These are phyloP conservation scores for Muntiacus muntjak DNA, from an alignment of 2,113 vertebrate species.

Conservation along the genomic window DNA sequence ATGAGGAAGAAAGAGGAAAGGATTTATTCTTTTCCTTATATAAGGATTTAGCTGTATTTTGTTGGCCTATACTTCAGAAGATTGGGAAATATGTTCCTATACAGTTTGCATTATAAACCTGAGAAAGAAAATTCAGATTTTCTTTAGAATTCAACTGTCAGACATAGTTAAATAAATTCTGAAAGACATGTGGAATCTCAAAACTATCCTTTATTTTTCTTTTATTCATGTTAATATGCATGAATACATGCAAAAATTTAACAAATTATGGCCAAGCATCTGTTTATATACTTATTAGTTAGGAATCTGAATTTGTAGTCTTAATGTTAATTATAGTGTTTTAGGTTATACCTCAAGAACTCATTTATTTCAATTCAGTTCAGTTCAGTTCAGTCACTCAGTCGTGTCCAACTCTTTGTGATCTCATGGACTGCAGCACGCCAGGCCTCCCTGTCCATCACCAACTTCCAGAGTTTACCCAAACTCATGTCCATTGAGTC, in stretches of 20 bases:
- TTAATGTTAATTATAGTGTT: neutral
- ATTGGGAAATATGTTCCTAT: neutral
- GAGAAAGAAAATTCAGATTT: neutral
- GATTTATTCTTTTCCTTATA: neutral
- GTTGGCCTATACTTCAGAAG: neutral
- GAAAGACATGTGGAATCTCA: neutral
- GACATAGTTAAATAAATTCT: neutral
- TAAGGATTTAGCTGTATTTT: neutral
- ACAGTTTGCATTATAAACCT: neutral
- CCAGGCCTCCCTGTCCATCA: neutral
- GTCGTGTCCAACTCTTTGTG: fast-evolving
- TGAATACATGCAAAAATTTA: neutral
- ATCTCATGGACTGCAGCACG: fast-evolving
- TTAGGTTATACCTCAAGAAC: neutral
- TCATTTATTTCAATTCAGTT: neutral
- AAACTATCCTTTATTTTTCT: neutral
- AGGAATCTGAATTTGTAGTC: neutral
- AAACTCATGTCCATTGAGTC: neutral
- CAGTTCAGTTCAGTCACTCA: neutral
- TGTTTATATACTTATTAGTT: neutral
- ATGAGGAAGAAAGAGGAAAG: neutral
- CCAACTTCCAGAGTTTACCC: neutral
- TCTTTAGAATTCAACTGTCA: neutral
- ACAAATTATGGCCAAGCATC: neutral
- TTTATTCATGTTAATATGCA: neutral